Percentiles rank a stretch among this genome's conserved stretches.
These are phyloP conservation scores for Melanaphis sacchari DNA, from an alignment of 1,140 invertebrate genomes.

Conservation along the genomic window DNA sequence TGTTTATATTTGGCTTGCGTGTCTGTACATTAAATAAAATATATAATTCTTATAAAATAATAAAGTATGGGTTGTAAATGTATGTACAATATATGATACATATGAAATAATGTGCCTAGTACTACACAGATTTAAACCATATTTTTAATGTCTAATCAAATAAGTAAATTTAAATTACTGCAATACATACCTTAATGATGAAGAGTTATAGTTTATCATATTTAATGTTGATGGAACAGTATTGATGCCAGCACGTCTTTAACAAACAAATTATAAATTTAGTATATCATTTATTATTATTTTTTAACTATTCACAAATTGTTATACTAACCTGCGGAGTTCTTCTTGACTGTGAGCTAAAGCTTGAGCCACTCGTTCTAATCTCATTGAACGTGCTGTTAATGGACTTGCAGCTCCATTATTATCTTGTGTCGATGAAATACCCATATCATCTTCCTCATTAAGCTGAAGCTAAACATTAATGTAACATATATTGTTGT, in stretches of 20 bases:
- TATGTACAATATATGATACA: slow-evolving; percentile 16
- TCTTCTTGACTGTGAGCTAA: slow-evolving; percentile 89
- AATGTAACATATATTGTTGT: neutral
- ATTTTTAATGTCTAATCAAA: neutral
- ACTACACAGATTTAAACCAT: neutral
- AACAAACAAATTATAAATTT: neutral
- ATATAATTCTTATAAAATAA: neutral
- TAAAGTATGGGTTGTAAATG: neutral
- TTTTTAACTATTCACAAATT: neutral
- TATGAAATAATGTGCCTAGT: slow-evolving; percentile 9
- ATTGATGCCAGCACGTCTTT: slow-evolving; percentile 50
- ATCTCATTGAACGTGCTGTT: slow-evolving; percentile 82
- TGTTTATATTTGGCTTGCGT: slow-evolving; percentile 23
- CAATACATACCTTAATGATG: slow-evolving; percentile 34
- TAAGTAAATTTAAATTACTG: slow-evolving; percentile 12
- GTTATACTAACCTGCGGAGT: slow-evolving; percentile 70
- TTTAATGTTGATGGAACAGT: slow-evolving; percentile 47
- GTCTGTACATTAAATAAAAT: neutral
- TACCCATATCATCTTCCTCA: slow-evolving; percentile 58
- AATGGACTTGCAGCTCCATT: slow-evolving; percentile 77
- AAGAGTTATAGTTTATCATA: slow-evolving; percentile 54
- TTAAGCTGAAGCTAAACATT: slow-evolving; percentile 56
- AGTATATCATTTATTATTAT: neutral
- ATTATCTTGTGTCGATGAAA: slow-evolving; percentile 49
- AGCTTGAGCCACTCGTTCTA: slow-evolving; percentile 85